Evolutionary conservation across 2,113 vertebrate species (phyloP), one percentile per base, ranked within the genome.

Genomic region (Siphamia tubifer): DNA sequence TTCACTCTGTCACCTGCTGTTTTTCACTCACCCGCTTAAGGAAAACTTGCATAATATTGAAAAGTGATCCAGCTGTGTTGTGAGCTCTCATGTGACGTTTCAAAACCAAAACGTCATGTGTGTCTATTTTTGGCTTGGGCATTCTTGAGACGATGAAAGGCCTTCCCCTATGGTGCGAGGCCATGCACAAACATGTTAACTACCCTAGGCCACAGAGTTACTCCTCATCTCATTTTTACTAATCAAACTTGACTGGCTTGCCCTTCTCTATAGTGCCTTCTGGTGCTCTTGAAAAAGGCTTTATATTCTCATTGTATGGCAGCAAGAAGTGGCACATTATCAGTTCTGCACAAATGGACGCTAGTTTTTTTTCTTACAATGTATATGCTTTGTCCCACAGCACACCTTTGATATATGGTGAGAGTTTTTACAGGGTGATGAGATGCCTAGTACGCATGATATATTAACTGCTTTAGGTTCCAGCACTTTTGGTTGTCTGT

Each of bases 81-180:
- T 9, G 43, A 24, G 48, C 79, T 3, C 34, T 75, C 54, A 43
- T 82, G 77, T 78, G 75, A 87, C 69, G 74, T 58, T 56, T 57
- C 44, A 8, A 76, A 85, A 74, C 68, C 51, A 36, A 83, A 79
- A 85, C 63, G 70, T 56, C 42, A 44, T 27, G 53, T 74, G 54
- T 65, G 83, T 74, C 84, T 84, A 87, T 89, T 89, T 88, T 81
- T 69, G 74, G 67, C 45, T 13, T 2, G 58, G 55, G 65, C 71
- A 55, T 79, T 85, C 82, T 82, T 81, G 38, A 73, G 58, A 69
- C 55, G 68, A 73, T 74, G 45, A 79, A 77, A 67, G 63, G 31
- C 61, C 57, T 48, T 40, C 57, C 20, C 43, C 62, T 52, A 32
- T 34, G 45, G 34, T 24, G 49, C 62, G 65, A 74, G 67, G 69